These are phyloP conservation scores for Apolygus lucorum DNA, from an alignment of 1,140 invertebrate genomes.

Conservation along the genomic window DNA sequence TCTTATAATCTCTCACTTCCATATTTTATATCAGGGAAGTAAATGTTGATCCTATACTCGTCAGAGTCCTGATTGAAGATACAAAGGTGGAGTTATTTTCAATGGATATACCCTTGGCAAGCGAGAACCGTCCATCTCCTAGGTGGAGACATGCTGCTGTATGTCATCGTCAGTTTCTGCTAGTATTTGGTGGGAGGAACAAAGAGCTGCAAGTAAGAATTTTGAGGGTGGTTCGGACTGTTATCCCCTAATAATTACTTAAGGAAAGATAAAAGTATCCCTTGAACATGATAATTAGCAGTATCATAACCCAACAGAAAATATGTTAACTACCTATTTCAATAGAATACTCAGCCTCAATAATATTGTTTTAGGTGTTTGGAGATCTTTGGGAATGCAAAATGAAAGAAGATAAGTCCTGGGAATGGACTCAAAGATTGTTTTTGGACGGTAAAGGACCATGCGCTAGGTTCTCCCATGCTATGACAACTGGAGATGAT, in stretches of 20 bases:
- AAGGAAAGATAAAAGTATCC: no score
- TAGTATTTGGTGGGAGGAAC: slow-evolving; percentile 37
- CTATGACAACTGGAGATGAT: slow-evolving; percentile 32
- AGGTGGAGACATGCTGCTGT: slow-evolving; percentile 27
- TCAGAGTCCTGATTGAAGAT: neutral
- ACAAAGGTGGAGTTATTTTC: neutral
- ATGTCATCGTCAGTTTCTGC: slow-evolving; percentile 18
- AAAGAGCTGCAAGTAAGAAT: neutral
- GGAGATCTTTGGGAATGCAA: slow-evolving; percentile 19
- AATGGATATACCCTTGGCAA: neutral
- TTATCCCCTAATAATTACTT: no score
- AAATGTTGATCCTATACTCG: slow-evolving; percentile 14
- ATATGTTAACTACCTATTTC: no score
- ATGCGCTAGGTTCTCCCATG: slow-evolving; percentile 38
- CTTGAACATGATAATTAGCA: no score
- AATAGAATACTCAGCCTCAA: no score
- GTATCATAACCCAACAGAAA: no score
- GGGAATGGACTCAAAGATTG: slow-evolving; percentile 20
- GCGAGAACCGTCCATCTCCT: neutral
- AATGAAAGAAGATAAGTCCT: neutral
- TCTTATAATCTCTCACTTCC: no score
- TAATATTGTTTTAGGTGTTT: slow-evolving; percentile 18
- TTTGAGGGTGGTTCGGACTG: no score
- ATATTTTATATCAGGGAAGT: slow-evolving; percentile 7
- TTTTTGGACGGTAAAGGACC: neutral